Base-by-base conservation (phyloP, 2,113 vertebrate species). In the Oxyura jamaicensis region DNA sequence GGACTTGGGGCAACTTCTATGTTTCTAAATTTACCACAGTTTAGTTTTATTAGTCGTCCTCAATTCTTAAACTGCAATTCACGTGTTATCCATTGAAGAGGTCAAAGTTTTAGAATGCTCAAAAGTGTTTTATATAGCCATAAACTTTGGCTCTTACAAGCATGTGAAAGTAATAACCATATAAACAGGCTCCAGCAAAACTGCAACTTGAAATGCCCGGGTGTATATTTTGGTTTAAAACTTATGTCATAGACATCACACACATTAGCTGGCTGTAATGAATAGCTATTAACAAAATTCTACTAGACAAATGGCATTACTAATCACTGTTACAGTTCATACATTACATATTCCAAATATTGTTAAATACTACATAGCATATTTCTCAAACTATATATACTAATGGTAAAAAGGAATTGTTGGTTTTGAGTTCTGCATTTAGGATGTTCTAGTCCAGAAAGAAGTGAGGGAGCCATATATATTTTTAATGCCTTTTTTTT, bases 31-130 rank as follows among this genome's bases (percentile, higher is more conserved):
- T 79, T 39, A 82, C 29, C 12, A 10, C 3, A 29, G 5, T 2
- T 19, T 13, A 80, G 29, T 71, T 94, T 85, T 50, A 46, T 12
- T 21, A 28, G 8, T 29, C 53, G 46, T 50, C 3, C 5, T 3
- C 4, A 85, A 9, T 41, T 75, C 36, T 53, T 23, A 31, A 92
- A 13, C 29, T 20, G 5, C 36, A 83, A 33, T 60, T 88, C 39
- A 55, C 1, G 1, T 3, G 0, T 28, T 48, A 68, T 18, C 31
- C 10, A 11, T 0, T 28, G 22, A 69, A 19, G 5, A 42, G 22
- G 8, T 56, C 46, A n/a, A 18, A 36, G 16, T 39, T 72, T 78
- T 39, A 48, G 3, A 52, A 3, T 0, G 1, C 12, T 65, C 50
- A 65, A 23, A 31, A 3, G 2, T 8, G 10, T 52, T 82, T n/a